Percentiles rank a stretch among this genome's conserved stretches.
phyloP scores from a whole-genome alignment of 2,113 vertebrate genomes.

The Microtus pennsylvanicus region DNA sequence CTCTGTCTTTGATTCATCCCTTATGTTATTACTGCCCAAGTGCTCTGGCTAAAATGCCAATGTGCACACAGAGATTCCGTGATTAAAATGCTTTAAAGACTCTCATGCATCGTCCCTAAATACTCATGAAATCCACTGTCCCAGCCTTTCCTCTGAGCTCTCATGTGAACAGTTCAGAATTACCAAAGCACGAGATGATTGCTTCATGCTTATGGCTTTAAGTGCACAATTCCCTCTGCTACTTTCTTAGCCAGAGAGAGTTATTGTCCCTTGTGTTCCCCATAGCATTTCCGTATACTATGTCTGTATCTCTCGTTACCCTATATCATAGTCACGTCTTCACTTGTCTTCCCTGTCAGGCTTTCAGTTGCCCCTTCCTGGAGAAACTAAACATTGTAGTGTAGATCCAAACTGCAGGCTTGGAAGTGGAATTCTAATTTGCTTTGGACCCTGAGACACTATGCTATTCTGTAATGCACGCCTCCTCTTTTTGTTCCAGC shows the following conservation, averaged over 20 bases:
- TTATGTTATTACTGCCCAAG: conserved; percentile 50
- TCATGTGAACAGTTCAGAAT: conserved; percentile 35
- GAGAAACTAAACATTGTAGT: conserved; percentile 56
- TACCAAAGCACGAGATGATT: conserved; percentile 14
- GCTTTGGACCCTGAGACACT: conserved; percentile 61
- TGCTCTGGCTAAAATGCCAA: conserved; percentile 58
- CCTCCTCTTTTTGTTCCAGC: conserved; percentile 59
- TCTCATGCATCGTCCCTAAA: conserved; percentile 43
- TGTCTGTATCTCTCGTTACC: background rate
- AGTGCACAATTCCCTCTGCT: conserved; percentile 48
- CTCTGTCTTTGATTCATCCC: background rate
- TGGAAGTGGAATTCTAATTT: conserved; percentile 51
- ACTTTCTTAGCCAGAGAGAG: conserved; percentile 41
- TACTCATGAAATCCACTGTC: background rate
- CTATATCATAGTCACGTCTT: background rate
- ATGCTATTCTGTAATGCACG: background rate
- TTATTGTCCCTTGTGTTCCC: conserved; percentile 44
- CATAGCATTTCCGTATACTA: conserved; percentile 34
- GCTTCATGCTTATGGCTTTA: conserved; percentile 46
- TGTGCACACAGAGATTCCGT: conserved; percentile 29
- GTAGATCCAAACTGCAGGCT: conserved; percentile 41
- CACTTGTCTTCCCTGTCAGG: conserved; percentile 16
- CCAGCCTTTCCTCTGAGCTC: conserved; percentile 14
- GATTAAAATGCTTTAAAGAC: conserved; percentile 47
- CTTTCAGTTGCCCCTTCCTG: background rate